Evolutionary conservation across 1,140 invertebrate species (phyloP).

Genomic region (Calephelis nemesis): DNA sequence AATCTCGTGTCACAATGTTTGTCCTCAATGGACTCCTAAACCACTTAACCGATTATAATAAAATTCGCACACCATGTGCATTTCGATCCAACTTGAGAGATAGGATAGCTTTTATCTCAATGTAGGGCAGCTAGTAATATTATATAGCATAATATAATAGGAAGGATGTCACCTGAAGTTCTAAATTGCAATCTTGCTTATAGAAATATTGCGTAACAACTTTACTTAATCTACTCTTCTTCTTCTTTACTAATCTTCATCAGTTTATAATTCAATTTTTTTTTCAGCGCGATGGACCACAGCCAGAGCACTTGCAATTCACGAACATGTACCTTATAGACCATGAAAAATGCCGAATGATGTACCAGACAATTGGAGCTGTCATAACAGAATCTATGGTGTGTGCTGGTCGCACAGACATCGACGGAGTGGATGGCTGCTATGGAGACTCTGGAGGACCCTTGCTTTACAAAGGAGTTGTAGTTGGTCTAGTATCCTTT

Average conservation of each 20-base stretch:
- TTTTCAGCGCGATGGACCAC: conserved; percentile 53
- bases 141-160: background rate
- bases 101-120: too few species aligned
- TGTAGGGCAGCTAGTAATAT: too few species aligned
- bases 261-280: background rate
- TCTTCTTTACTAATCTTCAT: background rate
- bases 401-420: conserved; percentile 82
- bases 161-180: too few species aligned
- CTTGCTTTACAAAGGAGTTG: conserved; percentile 64
- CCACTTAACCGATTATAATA: too few species aligned
- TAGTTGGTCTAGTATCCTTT: conserved; percentile 81
- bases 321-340: conserved; percentile 48
- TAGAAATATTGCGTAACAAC: too few species aligned
- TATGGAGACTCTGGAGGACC: conserved; percentile 82
- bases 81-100: too few species aligned
- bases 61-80: too few species aligned
- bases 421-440: conserved; percentile 71
- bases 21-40: too few species aligned
- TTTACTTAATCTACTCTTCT: too few species aligned
- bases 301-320: conserved; percentile 57
- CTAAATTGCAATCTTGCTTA: too few species aligned
- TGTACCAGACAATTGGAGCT: conserved; percentile 57
- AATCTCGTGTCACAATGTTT: too few species aligned
- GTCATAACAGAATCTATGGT: conserved; percentile 83
- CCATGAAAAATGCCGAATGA: conserved; percentile 45